Evolutionary conservation across 2,888 invertebrate species (phyloP).

Genomic region (Chironomus tentans): DNA sequence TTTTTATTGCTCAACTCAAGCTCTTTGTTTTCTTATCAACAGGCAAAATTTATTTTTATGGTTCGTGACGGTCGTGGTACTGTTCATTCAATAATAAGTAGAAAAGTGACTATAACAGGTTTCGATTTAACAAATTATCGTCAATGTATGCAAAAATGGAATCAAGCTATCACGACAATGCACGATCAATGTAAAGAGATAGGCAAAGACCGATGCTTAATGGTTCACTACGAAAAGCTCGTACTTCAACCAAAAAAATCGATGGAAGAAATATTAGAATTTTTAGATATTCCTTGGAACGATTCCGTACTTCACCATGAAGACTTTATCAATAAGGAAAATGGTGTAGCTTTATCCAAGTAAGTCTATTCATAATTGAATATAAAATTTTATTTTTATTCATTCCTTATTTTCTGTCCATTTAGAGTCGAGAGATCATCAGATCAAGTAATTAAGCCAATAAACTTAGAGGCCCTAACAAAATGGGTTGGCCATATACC

Average conservation of each 20-base stretch:
- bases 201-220: slow-evolving; percentile 67
- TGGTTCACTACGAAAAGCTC: slow-evolving; percentile 93
- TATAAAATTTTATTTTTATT: slow-evolving; percentile 14
- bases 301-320: slow-evolving; percentile 95
- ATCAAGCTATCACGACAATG: slow-evolving; percentile 90
- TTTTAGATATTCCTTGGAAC: slow-evolving; percentile 90
- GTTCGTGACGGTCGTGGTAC: slow-evolving; percentile 96
- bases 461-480: slow-evolving; percentile 89
- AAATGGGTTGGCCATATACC: slow-evolving; percentile 89
- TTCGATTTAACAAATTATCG: slow-evolving; percentile 91
- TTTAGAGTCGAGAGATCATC: slow-evolving; percentile 89
- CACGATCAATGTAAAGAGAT: slow-evolving; percentile 82
- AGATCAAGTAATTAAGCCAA: slow-evolving; percentile 97
- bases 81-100: slow-evolving; percentile 94
- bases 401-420: background rate
- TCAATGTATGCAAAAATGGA: slow-evolving; percentile 95
- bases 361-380: slow-evolving; percentile 43
- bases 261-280: slow-evolving; percentile 78
- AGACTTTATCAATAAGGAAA: slow-evolving; percentile 89
- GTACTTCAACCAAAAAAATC: slow-evolving; percentile 86
- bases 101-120: slow-evolving; percentile 71
- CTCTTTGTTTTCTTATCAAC: slow-evolving; percentile 17
- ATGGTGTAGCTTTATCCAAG: slow-evolving; percentile 93
- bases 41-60: slow-evolving; percentile 95
- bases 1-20: background rate